Conservation (phyloP, 2,888 invertebrate species). For the Stramonita haemastoma region DNA sequence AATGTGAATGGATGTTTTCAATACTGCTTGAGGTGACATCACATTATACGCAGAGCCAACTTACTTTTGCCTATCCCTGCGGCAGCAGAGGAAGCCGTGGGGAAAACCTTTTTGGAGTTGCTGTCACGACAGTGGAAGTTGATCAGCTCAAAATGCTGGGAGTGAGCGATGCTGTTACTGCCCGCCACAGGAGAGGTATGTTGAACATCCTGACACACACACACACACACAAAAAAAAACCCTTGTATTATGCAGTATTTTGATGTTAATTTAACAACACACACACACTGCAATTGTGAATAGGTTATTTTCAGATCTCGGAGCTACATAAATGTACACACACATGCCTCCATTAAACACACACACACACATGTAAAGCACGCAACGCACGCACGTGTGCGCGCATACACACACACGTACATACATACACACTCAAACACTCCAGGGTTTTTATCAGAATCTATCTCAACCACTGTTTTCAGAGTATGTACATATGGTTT, state of each 20-base stretch:
- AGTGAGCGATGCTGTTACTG: slow-evolving; percentile 78
- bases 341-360: not conserved
- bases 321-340: not conserved
- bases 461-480: too few species aligned
- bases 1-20: too few species aligned
- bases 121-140: slow-evolving; percentile 77
- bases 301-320: too few species aligned
- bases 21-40: too few species aligned
- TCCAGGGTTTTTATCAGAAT: too few species aligned
- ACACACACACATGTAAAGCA: not conserved
- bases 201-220: slow-evolving; percentile 82
- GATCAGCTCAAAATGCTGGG: slow-evolving; percentile 76
- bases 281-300: not conserved
- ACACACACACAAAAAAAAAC: not conserved
- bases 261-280: not conserved
- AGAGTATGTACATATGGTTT: too few species aligned
- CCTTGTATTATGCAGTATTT: too few species aligned
- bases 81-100: not conserved
- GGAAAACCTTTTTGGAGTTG: slow-evolving; percentile 24
- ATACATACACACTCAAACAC: too few species aligned
- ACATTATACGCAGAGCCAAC: not conserved
- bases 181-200: slow-evolving; percentile 83
- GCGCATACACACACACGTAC: too few species aligned
- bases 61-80: slow-evolving; percentile 10
- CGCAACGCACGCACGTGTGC: too few species aligned